phyloP scores from a whole-genome alignment of 1,140 invertebrate genomes.

The Bacillus rossius region DNA sequence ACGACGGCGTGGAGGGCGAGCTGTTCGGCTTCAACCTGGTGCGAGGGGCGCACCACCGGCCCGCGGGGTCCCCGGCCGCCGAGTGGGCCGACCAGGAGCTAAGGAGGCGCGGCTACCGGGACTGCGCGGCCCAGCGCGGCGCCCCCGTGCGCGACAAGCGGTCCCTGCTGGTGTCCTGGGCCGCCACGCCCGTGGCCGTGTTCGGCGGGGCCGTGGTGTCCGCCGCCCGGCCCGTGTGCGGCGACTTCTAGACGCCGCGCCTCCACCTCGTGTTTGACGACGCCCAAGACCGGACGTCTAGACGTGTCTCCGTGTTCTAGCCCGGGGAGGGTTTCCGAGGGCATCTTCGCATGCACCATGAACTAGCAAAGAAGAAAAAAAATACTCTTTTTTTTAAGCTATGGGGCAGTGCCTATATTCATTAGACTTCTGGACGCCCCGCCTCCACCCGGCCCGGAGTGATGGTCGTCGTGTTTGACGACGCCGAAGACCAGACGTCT shows the following conservation, averaged over 20 bases:
- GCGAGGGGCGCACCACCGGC: not conserved
- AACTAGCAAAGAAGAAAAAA: too few relatives aligned
- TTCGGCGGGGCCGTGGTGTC: conserved; percentile 52
- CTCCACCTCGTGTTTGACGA: not conserved
- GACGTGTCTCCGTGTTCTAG: not conserved
- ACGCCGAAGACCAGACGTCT: too few relatives aligned
- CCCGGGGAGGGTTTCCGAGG: too few relatives aligned
- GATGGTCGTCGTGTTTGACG: too few relatives aligned
- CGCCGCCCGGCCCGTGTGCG: conserved; percentile 42
- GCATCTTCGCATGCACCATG: too few relatives aligned
- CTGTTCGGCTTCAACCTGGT: conserved; percentile 61
- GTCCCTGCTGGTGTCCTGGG: conserved; percentile 44
- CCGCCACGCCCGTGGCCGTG: conserved; percentile 46
- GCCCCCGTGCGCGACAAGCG: conserved; percentile 42
- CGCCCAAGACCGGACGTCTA: not conserved
- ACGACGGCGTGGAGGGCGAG: conserved; percentile 59
- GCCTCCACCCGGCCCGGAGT: too few relatives aligned
- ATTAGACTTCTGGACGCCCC: too few relatives aligned
- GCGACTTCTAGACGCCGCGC: conserved; percentile 40
- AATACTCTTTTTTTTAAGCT: too few relatives aligned
- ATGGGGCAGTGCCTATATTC: too few relatives aligned
- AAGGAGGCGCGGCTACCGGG: not conserved
- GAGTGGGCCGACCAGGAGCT: not conserved
- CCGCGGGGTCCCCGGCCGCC: not conserved
- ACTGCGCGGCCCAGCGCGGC: conserved; percentile 44